Conservation (phyloP, 2,888 invertebrate genomes). For the Petrolisthes cinctipes region DNA sequence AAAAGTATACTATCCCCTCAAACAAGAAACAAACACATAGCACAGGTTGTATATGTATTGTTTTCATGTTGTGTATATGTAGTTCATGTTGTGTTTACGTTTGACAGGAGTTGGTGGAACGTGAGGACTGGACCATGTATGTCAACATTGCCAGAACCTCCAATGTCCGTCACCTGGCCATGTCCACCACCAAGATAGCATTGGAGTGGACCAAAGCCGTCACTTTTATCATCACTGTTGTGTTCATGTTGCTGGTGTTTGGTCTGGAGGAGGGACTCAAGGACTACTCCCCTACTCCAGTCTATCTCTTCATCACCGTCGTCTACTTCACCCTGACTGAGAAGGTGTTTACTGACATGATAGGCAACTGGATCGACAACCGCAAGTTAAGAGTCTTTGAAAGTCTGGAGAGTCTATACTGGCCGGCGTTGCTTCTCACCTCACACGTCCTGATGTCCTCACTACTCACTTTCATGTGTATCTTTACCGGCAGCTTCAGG, state of each 20-base stretch:
- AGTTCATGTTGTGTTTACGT: not conserved
- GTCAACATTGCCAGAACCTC: conserved; percentile 81
- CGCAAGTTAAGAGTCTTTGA: conserved; percentile 77
- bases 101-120: conserved; percentile 74
- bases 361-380: conserved; percentile 75
- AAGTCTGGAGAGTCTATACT: conserved; percentile 80
- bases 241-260: conserved; percentile 81
- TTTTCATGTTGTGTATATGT: not conserved
- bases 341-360: conserved; percentile 77
- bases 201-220: conserved; percentile 86
- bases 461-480: conserved; percentile 44
- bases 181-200: conserved; percentile 85
- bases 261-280: conserved; percentile 82
- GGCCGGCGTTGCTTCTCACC: conserved; percentile 77
- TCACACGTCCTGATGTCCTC: conserved; percentile 68
- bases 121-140: conserved; percentile 83
- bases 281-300: conserved; percentile 79
- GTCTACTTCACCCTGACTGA: conserved; percentile 81
- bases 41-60: no score
- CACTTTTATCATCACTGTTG: conserved; percentile 82
- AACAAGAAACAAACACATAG: no score
- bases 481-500: conserved; percentile 72
- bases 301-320: conserved; percentile 78
- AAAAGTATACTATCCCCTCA: no score
- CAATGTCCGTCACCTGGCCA: conserved; percentile 82